A percentile compares a stretch with the other conserved stretches of the same genome.
Conservation (phyloP, 2,888 invertebrate species). For the Cephus pulcher region DNA sequence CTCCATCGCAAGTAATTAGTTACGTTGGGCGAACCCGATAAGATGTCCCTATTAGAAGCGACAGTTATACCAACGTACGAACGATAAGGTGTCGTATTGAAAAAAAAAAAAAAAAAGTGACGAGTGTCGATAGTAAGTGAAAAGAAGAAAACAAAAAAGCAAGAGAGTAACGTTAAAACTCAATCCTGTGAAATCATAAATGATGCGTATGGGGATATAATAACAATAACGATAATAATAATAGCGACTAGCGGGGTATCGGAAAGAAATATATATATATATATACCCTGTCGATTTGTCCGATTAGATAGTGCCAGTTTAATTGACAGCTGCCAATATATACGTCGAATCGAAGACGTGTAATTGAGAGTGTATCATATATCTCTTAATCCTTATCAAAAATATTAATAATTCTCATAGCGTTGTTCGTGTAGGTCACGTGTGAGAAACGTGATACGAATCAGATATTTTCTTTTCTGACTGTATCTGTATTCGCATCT, state of each 20-base stretch:
- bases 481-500: neutral
- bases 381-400: neutral
- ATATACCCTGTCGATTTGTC: neutral
- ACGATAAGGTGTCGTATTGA: neutral
- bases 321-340: neutral
- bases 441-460: slow-evolving; percentile 35
- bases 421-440: slow-evolving; percentile 31
- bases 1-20: neutral
- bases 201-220: neutral
- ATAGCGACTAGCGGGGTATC: neutral
- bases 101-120: neutral
- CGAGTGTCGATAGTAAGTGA: neutral
- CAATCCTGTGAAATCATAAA: neutral
- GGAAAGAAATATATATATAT: neutral
- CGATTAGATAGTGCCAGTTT: neutral
- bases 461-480: neutral
- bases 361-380: neutral
- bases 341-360: neutral
- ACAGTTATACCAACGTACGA: neutral
- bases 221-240: too few species aligned
- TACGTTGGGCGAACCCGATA: neutral
- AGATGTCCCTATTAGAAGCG: neutral
- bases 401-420: neutral
- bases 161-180: neutral
- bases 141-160: neutral